These are phyloP conservation scores for Leptoteleia sp. DNA, from an alignment of 1,140 invertebrate genomes.

Conservation along the genomic window DNA sequence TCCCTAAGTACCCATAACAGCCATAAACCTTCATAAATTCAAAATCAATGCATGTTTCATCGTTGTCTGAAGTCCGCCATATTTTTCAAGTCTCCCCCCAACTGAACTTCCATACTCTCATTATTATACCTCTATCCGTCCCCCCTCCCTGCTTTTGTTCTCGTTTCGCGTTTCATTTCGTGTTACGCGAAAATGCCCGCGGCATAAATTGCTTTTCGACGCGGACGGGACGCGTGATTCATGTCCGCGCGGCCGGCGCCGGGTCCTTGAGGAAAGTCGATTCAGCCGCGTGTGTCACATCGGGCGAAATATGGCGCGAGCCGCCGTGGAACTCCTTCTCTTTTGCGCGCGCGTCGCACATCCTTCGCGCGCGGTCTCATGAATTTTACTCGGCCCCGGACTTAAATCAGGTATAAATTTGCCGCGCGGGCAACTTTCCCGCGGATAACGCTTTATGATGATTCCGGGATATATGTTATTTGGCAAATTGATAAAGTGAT, in stretches of 20 bases:
- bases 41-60: slow-evolving; percentile 55
- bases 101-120: slow-evolving; percentile 41
- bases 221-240: slow-evolving; percentile 52
- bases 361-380: slow-evolving; percentile 46
- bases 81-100: slow-evolving; percentile 55
- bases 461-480: slow-evolving; percentile 54
- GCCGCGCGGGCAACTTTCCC: slow-evolving; percentile 10
- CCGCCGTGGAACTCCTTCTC: slow-evolving; percentile 6
- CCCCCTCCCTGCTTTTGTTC: too few relatives aligned
- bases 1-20: slow-evolving; percentile 15
- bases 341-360: slow-evolving; percentile 6
- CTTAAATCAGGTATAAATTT: slow-evolving; percentile 49
- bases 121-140: slow-evolving; percentile 66
- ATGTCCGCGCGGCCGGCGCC: slow-evolving; percentile 39
- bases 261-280: slow-evolving; percentile 58
- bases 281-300: slow-evolving; percentile 55
- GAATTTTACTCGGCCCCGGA: slow-evolving; percentile 39
- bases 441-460: slow-evolving; percentile 46
- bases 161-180: slow-evolving; percentile 3
- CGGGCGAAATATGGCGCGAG: slow-evolving; percentile 57
- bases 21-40: slow-evolving; percentile 42
- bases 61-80: slow-evolving; percentile 51
- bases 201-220: slow-evolving; percentile 56
- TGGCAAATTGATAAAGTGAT: slow-evolving; percentile 54
- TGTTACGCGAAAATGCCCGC: slow-evolving; percentile 41